A percentile compares a stretch with the other conserved stretches of the same genome.
phyloP scores from a whole-genome alignment of 1,140 invertebrate species.

The Cydia amplana region DNA sequence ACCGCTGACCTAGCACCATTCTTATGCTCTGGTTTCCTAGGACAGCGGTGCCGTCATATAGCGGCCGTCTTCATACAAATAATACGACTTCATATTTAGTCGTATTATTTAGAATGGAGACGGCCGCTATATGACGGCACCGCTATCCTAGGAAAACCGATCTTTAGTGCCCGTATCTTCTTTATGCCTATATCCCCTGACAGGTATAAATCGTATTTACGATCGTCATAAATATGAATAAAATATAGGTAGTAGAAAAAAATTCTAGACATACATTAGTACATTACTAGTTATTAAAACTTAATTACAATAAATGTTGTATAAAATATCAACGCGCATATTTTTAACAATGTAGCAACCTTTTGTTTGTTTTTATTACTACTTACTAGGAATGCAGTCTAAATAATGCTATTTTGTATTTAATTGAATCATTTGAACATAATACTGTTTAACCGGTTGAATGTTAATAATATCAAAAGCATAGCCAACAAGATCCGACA shows the following conservation, averaged over 20 bases:
- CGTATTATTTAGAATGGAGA: no score
- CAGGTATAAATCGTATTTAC: no score
- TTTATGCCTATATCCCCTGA: not conserved
- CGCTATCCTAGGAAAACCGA: no score
- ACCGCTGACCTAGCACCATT: no score
- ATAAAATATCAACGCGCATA: slow-evolving; percentile 13
- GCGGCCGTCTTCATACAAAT: no score
- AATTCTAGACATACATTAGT: not conserved
- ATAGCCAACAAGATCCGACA: not conserved
- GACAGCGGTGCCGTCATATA: no score
- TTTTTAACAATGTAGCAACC: not conserved
- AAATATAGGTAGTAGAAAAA: not conserved
- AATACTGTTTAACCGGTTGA: not conserved
- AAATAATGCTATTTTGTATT: not conserved
- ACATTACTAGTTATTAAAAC: not conserved
- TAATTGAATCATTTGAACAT: not conserved
- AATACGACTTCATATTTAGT: no score
- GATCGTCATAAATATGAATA: not conserved
- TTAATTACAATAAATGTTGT: slow-evolving; percentile 12
- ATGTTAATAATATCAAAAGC: not conserved
- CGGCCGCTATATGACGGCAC: no score
- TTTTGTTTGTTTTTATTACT: not conserved
- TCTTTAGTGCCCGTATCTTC: no score
- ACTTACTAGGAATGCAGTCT: slow-evolving; percentile 5
- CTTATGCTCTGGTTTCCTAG: no score